Evolutionary conservation across 2,888 invertebrate species (phyloP).

Genomic region (Brenthis daphne): DNA sequence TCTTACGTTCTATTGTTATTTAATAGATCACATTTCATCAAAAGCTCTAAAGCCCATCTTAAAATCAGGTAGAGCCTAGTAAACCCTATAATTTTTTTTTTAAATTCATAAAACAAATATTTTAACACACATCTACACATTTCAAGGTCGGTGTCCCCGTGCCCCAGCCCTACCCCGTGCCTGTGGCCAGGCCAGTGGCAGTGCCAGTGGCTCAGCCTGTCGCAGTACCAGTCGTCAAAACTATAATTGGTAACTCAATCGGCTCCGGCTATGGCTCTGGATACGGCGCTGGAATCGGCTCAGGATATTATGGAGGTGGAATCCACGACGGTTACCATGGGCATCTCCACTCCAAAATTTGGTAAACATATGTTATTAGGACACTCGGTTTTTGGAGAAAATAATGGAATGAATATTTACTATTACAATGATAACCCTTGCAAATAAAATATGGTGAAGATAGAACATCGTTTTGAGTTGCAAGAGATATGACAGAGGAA

Average conservation of each 20-base stretch:
- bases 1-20: too few relatives aligned
- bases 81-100: not conserved
- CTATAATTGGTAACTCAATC: constrained; percentile 34
- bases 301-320: constrained; percentile 40
- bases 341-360: constrained; percentile 53
- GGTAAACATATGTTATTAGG: constrained; percentile 50
- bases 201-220: constrained; percentile 68
- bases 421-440: constrained; percentile 3
- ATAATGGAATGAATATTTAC: constrained; percentile 7
- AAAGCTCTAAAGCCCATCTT: too few relatives aligned
- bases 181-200: constrained; percentile 69
- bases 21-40: too few relatives aligned
- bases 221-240: constrained; percentile 58
- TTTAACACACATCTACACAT: not conserved
- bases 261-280: constrained; percentile 33
- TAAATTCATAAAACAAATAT: not conserved
- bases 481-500: constrained; percentile 11
- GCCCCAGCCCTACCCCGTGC: constrained; percentile 75
- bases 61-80: not conserved
- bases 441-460: constrained; percentile 11
- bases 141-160: constrained; percentile 73
- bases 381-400: constrained; percentile 44
- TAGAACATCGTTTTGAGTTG: constrained; percentile 20
- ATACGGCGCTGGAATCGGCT: constrained; percentile 30
- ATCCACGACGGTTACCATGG: constrained; percentile 44